A percentile compares a stretch with the other conserved stretches of the same genome.
These are phyloP conservation scores for Gambusia holbrooki DNA, from an alignment of 2,113 vertebrate species.

Conservation along the genomic window DNA sequence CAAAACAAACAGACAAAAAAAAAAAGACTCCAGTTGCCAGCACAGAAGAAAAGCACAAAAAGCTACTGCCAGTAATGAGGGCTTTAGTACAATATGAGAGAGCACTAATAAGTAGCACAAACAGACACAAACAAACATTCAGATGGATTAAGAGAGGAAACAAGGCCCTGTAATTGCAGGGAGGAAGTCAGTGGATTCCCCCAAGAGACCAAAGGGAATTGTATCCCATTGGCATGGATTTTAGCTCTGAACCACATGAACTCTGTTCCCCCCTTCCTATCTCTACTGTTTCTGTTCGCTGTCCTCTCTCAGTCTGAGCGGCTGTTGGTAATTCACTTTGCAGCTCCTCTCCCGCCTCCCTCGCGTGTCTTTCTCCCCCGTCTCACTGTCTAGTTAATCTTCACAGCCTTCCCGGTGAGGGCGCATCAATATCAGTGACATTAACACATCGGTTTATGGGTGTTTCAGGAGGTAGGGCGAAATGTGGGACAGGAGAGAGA, in stretches of 20 bases:
- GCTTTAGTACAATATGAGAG: constrained; percentile 55
- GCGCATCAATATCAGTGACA: constrained; percentile 37
- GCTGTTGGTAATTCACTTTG: constrained; percentile 27
- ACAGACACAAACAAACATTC: constrained; percentile 70
- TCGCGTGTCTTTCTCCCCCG: not conserved
- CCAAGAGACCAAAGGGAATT: constrained; percentile 60
- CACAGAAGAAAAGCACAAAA: constrained; percentile 27
- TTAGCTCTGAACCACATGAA: constrained; percentile 43
- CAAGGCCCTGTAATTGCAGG: constrained; percentile 61
- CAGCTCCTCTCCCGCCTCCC: constrained; percentile 6
- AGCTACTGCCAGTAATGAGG: constrained; percentile 57
- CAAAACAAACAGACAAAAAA: constrained; percentile 7
- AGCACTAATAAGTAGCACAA: constrained; percentile 40
- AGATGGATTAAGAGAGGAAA: constrained; percentile 58
- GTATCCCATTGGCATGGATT: constrained; percentile 43
- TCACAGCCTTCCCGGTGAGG: constrained; percentile 4
- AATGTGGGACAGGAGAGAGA: constrained; percentile 10
- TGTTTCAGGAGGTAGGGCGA: constrained; percentile 16
- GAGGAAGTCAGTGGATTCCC: constrained; percentile 62
- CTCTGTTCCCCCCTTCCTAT: not conserved
- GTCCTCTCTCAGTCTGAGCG: constrained; percentile 8
- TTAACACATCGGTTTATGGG: constrained; percentile 15
- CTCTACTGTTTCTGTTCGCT: not conserved
- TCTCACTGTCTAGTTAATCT: constrained; percentile 24
- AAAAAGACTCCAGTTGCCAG: not conserved